These are phyloP conservation scores for Marcusenius ussheri DNA, from an alignment of 2,113 vertebrate genomes.

Conservation along the genomic window DNA sequence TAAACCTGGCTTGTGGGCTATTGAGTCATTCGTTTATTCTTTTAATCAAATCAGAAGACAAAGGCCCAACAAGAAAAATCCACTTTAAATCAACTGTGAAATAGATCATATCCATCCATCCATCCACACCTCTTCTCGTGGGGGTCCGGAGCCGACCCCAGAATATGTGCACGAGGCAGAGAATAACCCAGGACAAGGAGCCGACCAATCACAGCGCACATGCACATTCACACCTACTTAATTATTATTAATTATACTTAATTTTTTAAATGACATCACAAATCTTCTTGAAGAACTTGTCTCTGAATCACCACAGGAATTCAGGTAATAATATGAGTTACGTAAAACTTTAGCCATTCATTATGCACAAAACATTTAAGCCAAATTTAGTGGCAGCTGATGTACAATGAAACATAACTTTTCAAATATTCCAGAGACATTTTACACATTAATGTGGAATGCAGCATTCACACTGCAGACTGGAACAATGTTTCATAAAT, in stretches of 20 bases:
- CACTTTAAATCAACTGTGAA: neutral
- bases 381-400: neutral
- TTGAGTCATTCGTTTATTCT: neutral
- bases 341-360: neutral
- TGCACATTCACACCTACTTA: neutral
- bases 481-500: neutral
- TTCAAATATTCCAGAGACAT: neutral
- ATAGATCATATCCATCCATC: neutral
- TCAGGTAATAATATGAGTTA: neutral
- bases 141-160: neutral
- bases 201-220: neutral
- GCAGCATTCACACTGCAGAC: neutral
- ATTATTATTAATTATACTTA: neutral
- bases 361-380: neutral
- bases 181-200: neutral
- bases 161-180: neutral
- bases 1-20: neutral
- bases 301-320: neutral
- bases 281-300: neutral
- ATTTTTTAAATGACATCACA: neutral
- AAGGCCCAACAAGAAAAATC: neutral
- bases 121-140: neutral
- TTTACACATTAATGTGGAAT: slow-evolving; percentile 5
- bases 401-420: neutral
- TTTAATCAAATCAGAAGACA: neutral